phyloP scores from a whole-genome alignment of 2,113 vertebrate species.

The Ornithorhynchus anatinus region DNA sequence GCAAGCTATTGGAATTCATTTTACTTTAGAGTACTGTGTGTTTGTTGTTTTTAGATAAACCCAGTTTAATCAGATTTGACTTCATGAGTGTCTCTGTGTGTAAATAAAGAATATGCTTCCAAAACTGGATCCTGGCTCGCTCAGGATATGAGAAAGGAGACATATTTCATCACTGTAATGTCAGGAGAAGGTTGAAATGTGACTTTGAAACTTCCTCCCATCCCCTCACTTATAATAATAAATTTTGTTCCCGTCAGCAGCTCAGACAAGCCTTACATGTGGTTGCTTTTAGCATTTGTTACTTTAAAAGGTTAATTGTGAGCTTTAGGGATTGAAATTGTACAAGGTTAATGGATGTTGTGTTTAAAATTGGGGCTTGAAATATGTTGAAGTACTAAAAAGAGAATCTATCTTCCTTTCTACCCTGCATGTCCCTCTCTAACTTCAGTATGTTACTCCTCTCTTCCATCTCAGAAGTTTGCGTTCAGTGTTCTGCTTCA shows the following conservation, averaged over 20 bases:
- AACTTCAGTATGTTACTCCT: neutral
- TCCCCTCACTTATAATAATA: neutral
- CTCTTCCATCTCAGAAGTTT: neutral
- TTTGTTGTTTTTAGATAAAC: neutral
- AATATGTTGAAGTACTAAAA: neutral
- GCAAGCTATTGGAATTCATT: too few species aligned
- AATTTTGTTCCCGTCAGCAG: neutral
- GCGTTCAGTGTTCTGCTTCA: neutral
- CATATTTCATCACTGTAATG: neutral
- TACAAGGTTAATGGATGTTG: neutral
- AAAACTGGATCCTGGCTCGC: neutral
- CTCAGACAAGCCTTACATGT: neutral
- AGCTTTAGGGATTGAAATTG: neutral
- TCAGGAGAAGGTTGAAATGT: neutral
- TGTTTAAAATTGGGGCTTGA: constrained; percentile 12
- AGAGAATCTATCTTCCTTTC: neutral
- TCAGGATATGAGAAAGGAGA: constrained; percentile 14
- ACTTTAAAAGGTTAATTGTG: neutral
- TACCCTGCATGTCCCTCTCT: neutral
- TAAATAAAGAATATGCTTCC: neutral
- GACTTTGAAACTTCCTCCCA: neutral
- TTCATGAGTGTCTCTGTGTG: neutral
- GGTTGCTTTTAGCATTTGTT: neutral
- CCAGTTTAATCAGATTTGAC: neutral
- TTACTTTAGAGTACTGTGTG: too few species aligned